phyloP scores from a whole-genome alignment of 2,888 invertebrate genomes.

The Spisula solida region DNA sequence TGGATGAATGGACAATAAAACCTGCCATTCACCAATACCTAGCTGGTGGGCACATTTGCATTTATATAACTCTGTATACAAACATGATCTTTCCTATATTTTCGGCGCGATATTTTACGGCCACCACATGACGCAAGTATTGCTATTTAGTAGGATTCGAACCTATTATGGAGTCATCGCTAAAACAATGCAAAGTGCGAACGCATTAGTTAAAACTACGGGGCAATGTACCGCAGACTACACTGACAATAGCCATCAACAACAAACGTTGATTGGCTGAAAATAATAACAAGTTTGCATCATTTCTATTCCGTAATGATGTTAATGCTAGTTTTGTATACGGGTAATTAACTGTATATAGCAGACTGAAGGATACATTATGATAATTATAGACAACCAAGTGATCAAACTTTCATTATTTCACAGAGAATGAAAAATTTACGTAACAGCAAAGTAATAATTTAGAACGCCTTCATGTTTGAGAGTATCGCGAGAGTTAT shows the following conservation, averaged over 20 bases:
- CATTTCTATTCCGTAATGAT: not conserved
- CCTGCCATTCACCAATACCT: too few relatives aligned
- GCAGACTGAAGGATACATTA: not conserved
- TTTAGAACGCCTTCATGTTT: not conserved
- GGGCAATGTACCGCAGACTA: too few relatives aligned
- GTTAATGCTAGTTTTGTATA: not conserved
- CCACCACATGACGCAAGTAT: too few relatives aligned
- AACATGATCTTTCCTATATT: too few relatives aligned
- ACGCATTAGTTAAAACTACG: too few relatives aligned
- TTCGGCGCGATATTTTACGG: too few relatives aligned
- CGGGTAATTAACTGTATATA: not conserved
- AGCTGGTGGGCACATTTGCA: too few relatives aligned
- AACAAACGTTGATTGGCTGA: not conserved
- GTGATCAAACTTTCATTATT: slow-evolving; percentile 19
- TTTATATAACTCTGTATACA: too few relatives aligned
- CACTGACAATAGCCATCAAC: not conserved
- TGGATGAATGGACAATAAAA: too few relatives aligned
- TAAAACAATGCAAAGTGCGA: too few relatives aligned
- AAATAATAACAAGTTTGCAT: not conserved
- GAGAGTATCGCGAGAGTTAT: not conserved
- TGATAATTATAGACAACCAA: not conserved
- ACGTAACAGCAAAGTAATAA: slow-evolving; percentile 10
- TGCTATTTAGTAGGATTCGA: too few relatives aligned
- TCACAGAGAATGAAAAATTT: slow-evolving; percentile 8
- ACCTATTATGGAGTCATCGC: too few relatives aligned